Conservation (phyloP, 2,113 vertebrate species). For the Apaloderma vittatum region DNA sequence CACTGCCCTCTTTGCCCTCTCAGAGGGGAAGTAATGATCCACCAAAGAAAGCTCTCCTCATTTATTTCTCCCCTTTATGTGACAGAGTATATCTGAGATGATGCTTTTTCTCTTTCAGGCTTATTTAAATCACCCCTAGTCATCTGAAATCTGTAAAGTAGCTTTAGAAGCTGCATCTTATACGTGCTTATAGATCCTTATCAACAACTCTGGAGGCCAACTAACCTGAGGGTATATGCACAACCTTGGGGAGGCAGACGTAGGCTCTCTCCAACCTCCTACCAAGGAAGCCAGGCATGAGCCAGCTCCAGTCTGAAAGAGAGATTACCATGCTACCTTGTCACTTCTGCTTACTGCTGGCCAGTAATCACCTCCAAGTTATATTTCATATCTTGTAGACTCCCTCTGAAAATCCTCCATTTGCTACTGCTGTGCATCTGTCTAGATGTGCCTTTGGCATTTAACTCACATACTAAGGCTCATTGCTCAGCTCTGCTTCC, state of each 20-base stretch:
- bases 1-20: background rate
- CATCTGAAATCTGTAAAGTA: background rate
- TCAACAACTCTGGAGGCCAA: background rate
- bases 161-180: background rate
- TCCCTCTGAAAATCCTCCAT: background rate
- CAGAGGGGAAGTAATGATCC: slow-evolving; percentile 30
- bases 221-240: background rate
- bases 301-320: background rate
- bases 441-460: background rate
- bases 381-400: background rate
- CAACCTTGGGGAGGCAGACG: background rate
- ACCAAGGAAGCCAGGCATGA: background rate
- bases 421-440: background rate
- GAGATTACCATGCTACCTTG: background rate
- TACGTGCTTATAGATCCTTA: background rate
- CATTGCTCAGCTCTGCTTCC: slow-evolving; percentile 25
- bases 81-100: background rate
- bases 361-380: background rate
- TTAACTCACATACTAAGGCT: background rate
- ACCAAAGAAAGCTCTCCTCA: background rate
- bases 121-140: background rate
- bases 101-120: background rate
- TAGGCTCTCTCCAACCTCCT: background rate
- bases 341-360: background rate
- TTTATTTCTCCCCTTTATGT: slow-evolving; percentile 6